A percentile compares a stretch with the other conserved stretches of the same genome.
Evolutionary conservation across 2,113 vertebrate species (phyloP).

Genomic region (Oryzias curvinotus): DNA sequence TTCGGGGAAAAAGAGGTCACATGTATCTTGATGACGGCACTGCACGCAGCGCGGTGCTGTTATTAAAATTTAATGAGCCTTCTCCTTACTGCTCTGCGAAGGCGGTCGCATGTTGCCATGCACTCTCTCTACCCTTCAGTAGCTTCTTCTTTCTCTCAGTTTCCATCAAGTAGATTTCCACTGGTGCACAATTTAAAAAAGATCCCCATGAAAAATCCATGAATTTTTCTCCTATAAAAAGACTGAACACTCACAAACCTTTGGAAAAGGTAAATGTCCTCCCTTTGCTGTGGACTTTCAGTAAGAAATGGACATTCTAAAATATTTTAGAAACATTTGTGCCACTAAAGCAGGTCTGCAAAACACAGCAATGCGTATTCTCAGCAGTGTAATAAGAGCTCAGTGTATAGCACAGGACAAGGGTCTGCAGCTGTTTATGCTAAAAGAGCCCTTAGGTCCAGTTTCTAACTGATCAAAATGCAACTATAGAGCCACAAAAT

Average conservation of each 20-base stretch:
- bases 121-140: constrained; percentile 37
- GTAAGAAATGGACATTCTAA: no score
- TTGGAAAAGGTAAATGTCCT: constrained; percentile 4
- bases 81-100: constrained; percentile 46
- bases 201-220: constrained; percentile 20
- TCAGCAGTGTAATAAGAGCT: no score
- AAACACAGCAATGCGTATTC: no score
- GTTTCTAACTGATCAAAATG: no score
- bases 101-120: constrained; percentile 52
- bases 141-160: constrained; percentile 19
- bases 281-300: not conserved
- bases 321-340: no score
- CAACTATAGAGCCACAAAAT: no score
- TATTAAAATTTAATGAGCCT: constrained; percentile 74
- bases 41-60: constrained; percentile 54
- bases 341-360: no score
- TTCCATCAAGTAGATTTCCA: constrained; percentile 16
- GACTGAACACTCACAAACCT: constrained; percentile 1
- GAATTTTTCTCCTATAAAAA: constrained; percentile 11
- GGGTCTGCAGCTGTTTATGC: no score
- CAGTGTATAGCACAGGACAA: no score
- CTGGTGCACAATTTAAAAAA: constrained; percentile 24
- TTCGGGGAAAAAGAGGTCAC: constrained; percentile 55
- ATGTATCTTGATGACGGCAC: constrained; percentile 53
- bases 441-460: no score